Conservation (phyloP, 2,113 vertebrate genomes). For the Lonchura striata region DNA sequence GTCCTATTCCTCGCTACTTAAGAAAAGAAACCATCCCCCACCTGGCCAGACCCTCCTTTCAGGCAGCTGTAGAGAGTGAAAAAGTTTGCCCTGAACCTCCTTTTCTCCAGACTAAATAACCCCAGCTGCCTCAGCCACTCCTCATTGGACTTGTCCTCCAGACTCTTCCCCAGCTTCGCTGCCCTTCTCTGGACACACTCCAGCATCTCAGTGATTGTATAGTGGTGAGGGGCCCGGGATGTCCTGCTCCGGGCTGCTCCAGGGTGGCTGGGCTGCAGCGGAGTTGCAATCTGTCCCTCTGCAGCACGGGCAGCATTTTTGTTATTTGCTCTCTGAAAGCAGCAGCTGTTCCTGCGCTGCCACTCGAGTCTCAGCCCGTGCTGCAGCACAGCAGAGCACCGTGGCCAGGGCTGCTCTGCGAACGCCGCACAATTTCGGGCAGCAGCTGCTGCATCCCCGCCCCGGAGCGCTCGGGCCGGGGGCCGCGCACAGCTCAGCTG, state of each 20-base stretch:
- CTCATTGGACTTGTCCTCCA: background rate
- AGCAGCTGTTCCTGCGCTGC: background rate
- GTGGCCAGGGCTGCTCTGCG: background rate
- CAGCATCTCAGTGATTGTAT: background rate
- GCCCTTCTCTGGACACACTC: background rate
- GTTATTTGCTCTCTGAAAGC: background rate
- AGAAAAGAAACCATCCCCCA: background rate
- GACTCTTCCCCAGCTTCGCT: background rate
- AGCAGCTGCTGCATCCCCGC: background rate
- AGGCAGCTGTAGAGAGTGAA: background rate
- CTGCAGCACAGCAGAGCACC: background rate
- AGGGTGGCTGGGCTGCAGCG: background rate
- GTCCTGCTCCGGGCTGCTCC: background rate
- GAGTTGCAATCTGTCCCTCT: background rate
- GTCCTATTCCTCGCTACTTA: background rate
- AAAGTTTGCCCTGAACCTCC: background rate
- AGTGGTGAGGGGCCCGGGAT: background rate
- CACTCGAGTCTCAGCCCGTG: fast-evolving
- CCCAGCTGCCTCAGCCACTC: background rate
- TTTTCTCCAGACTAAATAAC: background rate
- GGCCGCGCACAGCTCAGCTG: background rate
- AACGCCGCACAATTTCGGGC: fast-evolving
- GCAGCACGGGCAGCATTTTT: background rate
- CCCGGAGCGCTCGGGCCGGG: fast-evolving
- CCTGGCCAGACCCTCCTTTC: background rate